A percentile compares a stretch with the other conserved stretches of the same genome.
phyloP scores from a whole-genome alignment of 2,113 vertebrate species.

The Casuarius casuarius region DNA sequence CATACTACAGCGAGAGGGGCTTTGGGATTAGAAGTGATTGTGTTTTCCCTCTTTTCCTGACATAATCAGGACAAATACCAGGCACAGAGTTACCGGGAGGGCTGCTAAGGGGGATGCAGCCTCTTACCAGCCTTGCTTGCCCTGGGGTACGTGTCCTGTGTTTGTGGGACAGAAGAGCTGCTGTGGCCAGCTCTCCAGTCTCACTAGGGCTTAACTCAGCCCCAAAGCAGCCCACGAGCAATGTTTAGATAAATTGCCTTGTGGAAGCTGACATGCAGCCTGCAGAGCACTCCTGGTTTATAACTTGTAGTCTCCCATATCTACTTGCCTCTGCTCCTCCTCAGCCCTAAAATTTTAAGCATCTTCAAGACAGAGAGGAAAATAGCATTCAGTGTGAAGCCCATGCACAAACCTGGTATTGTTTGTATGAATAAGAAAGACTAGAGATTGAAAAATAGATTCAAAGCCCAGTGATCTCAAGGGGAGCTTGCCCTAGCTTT shows the following conservation, averaged over 20 bases:
- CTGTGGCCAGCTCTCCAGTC: not conserved
- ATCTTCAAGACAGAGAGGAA: not conserved
- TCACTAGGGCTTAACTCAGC: not conserved
- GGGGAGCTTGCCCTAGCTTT: not conserved
- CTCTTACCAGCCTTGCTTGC: not conserved
- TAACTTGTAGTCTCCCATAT: not conserved
- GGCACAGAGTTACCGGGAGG: not conserved
- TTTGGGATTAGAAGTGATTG: slow-evolving; percentile 64
- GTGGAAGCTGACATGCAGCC: not conserved
- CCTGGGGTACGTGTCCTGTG: not conserved
- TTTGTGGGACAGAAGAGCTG: not conserved
- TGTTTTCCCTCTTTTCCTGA: slow-evolving; percentile 50
- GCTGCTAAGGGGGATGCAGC: not conserved
- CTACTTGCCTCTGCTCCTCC: not conserved
- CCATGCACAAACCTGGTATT: not conserved
- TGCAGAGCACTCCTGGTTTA: not conserved
- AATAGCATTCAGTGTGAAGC: not conserved
- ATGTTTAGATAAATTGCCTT: not conserved
- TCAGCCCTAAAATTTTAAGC: not conserved
- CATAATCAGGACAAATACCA: slow-evolving; percentile 49
- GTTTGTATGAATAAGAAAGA: not conserved
- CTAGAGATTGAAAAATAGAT: not conserved
- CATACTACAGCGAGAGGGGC: slow-evolving; percentile 2
- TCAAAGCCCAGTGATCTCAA: not conserved
- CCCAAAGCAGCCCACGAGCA: not conserved